Base-by-base conservation (phyloP, 2,113 vertebrate species). In the Entomyzon cyanotis region DNA sequence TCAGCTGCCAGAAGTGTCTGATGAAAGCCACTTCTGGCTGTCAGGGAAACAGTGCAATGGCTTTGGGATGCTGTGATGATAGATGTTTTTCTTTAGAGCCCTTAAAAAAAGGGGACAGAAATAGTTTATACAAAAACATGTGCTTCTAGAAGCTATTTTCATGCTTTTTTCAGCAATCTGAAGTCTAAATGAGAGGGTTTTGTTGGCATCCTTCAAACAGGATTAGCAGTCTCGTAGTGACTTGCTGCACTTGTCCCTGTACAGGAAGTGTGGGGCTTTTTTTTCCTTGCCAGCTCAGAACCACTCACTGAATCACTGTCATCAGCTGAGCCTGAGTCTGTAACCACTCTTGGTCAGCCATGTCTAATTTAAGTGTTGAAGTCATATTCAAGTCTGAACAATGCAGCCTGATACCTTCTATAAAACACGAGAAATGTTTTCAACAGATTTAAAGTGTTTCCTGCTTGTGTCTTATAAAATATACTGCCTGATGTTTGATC, bases 311-410 rank as follows among this genome's bases (percentile, higher is more conserved):
- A 96, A 89, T 97, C 96, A 96, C 85, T 88, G 93, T 81, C 75
- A 24, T 95, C 96, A 96, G 96, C 96, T 97, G 96, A 97, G 87
- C 67, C 70, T 93, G 91, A 82, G 46, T 96, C 79, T 69, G 75
- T 87, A 94, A 90, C 82, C 83, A 76, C 79, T 92, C 46, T 76
- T 4, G 14, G 74, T 89, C 88, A 91, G 84, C 75, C 70, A 56
- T 39, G 74, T 84, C 79, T 95, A 89, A 95, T 95, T 79, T 56
- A 55, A 75, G 46, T 30, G 42, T 17, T 88, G 82, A 90, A 93
- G 83, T 63, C 65, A 35, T 68, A n/a, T 21, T 85, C 47, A 46
- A 79, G 90, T 84, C 90, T 83, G 88, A 94, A 84, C 87, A 94
- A 28, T 62, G 53, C 55, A 75, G 70, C 47, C 80, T 69, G 67